Evolutionary conservation across 2,113 vertebrate genomes (phyloP), one percentile per base, ranked within the genome.

Genomic region (Campylomormyrus tamandua): DNA sequence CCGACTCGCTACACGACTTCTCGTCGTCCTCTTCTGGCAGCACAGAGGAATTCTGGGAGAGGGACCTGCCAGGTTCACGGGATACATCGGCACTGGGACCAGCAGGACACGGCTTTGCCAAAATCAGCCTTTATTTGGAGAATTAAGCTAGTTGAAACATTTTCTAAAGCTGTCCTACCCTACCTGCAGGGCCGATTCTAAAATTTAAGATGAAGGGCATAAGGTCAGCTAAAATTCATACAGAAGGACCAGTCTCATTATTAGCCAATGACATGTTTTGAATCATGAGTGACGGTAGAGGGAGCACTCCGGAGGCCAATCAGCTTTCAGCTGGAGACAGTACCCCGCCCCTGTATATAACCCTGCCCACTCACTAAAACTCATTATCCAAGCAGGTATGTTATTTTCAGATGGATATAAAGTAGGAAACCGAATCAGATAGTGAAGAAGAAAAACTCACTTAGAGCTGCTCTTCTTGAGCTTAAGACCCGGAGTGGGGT

Each of bases 41-140:
- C 93, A 98, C 96, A 0, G 98, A 99, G 53, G 98, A 99, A 93
- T 97, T 97, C 95, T 98, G 98, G 2, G 98, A 99, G 89, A 97
- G 19, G 0, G 98, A 98, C 94, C 98, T 99, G 90, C 83, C 92
- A 90, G 48, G 88, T 89, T 87, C 46, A 42, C 24, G 62, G 85
- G 88, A 88, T 39, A 66, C 50, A 89, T 58, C 5, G 83, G 53
- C 5, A 58, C 66, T 2, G 88, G 83, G 48, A 46, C 9, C 53
- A 88, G 87, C 17, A 84, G 21, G 15, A 13, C 46, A 50, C 5
- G 24, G 45, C 83, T 49, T 27, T n/a, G 46, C 49, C 50, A 35
- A 87, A 56, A 52, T 8, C 0, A 35, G 85, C 31, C 31, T 53
- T 87, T 39, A 87, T 50, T n/a, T 56, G 50, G 49, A 52, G 13